Evolutionary conservation across 1,140 invertebrate species (phyloP).

Genomic region (Batillaria attramentaria): DNA sequence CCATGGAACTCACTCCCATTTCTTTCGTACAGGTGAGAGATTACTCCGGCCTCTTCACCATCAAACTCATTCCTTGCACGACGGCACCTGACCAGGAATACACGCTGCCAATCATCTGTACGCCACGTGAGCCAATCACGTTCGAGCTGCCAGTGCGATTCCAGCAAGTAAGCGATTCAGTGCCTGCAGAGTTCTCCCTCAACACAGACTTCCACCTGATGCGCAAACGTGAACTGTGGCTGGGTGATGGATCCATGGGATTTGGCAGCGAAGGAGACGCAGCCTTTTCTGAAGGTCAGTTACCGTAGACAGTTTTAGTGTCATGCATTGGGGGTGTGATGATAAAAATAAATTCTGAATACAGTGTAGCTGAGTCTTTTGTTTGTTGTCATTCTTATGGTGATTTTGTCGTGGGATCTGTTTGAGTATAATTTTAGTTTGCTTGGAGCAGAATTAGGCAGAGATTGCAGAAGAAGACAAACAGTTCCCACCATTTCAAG

Average conservation of each 20-base stretch:
- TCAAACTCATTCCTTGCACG: conserved; percentile 71
- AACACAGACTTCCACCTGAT: conserved; percentile 69
- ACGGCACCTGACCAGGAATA: conserved; percentile 59
- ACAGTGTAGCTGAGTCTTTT: not conserved
- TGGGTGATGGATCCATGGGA: conserved; percentile 57
- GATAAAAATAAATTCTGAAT: not conserved
- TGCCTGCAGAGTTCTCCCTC: conserved; percentile 66
- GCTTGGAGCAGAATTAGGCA: too few species aligned
- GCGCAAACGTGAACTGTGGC: conserved; percentile 66
- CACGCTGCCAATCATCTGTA: conserved; percentile 61
- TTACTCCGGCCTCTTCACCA: conserved; percentile 70
- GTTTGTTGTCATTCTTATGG: not conserved
- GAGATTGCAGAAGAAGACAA: too few species aligned
- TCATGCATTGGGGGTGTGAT: too few species aligned
- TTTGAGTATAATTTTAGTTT: too few species aligned
- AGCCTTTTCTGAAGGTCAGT: conserved; percentile 64
- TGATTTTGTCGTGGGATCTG: not conserved
- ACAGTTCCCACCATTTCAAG: too few species aligned
- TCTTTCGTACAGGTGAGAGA: conserved; percentile 63
- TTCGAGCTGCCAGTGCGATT: conserved; percentile 71
- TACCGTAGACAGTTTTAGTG: not conserved
- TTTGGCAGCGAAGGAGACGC: conserved; percentile 57
- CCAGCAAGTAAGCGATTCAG: conserved; percentile 72
- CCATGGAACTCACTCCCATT: not conserved
- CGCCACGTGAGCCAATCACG: conserved; percentile 62